phyloP scores from a whole-genome alignment of 1,140 invertebrate genomes.

The Galleria mellonella region DNA sequence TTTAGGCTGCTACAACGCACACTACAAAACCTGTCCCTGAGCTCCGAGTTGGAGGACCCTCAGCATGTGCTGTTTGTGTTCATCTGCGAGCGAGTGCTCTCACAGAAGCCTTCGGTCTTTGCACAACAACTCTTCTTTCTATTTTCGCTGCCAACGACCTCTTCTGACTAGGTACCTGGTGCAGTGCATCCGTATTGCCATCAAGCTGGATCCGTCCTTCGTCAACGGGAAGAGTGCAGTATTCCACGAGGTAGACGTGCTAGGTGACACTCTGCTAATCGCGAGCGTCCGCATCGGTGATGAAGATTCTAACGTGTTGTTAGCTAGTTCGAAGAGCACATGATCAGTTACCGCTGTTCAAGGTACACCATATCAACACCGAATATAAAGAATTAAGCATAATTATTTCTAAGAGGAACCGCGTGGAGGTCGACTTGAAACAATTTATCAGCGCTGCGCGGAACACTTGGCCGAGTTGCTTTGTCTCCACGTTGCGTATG shows the following conservation, averaged over 20 bases:
- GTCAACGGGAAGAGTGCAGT: constrained; percentile 18
- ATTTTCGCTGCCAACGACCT: constrained; percentile 23
- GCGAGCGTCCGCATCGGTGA: constrained; percentile 48
- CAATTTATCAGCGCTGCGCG: no score
- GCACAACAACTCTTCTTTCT: constrained; percentile 26
- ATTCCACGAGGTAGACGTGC: constrained; percentile 45
- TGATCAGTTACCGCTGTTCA: constrained; percentile 34
- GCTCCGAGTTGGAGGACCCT: constrained; percentile 18
- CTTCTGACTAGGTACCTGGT: constrained; percentile 46
- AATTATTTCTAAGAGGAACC: no score
- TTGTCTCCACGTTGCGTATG: constrained; percentile 26
- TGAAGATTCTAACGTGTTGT: constrained; percentile 26
- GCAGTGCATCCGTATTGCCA: constrained; percentile 31
- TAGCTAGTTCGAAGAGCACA: constrained; percentile 26
- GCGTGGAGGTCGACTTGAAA: constrained; percentile 53
- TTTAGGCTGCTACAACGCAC: constrained; percentile 42
- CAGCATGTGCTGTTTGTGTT: constrained; percentile 36
- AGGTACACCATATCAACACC: constrained; percentile 34
- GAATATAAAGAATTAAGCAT: no score
- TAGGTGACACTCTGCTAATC: constrained; percentile 41
- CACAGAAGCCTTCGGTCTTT: constrained; percentile 28
- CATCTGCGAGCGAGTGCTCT: constrained; percentile 38
- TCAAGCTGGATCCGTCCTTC: constrained; percentile 8
- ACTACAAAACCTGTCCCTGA: constrained; percentile 24
- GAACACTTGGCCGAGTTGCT: constrained; percentile 26